phyloP scores from a whole-genome alignment of 2,797 vertebrate genomes.

The Mus spretus region DNA sequence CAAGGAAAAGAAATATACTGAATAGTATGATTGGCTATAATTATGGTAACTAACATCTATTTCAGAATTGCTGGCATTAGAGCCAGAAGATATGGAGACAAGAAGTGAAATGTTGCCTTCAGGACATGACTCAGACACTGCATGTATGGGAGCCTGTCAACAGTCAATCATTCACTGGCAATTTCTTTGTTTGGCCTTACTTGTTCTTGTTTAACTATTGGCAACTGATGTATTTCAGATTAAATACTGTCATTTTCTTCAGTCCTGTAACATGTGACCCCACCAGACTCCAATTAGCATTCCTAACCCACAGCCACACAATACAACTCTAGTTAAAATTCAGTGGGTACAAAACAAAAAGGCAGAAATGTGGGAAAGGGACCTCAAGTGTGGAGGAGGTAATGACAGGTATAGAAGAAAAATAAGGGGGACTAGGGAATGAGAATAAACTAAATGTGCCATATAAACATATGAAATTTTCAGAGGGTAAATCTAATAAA shows the following conservation, averaged over 20 bases:
- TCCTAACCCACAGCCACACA: not conserved
- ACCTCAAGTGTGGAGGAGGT: not conserved
- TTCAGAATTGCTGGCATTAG: not conserved
- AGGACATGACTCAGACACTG: not conserved
- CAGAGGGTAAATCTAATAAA: not conserved
- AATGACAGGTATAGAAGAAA: not conserved
- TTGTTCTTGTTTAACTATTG: not conserved
- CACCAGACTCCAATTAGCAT: not conserved
- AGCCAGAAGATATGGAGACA: not conserved
- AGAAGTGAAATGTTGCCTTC: not conserved
- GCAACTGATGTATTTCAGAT: not conserved
- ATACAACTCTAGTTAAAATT: not conserved
- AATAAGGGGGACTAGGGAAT: not conserved
- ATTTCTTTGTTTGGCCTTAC: not conserved
- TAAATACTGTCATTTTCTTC: not conserved
- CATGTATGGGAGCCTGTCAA: not conserved
- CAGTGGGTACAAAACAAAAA: not conserved
- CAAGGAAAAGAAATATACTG: not conserved
- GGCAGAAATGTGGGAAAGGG: not conserved
- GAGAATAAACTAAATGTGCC: not conserved
- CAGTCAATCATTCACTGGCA: not conserved
- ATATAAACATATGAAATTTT: not conserved
- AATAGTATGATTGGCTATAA: not conserved
- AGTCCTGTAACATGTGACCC: not conserved
- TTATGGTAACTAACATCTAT: not conserved